These are phyloP conservation scores for Pocillopora meandrina DNA, from an alignment of 92 coral and sea anemone species.

Conservation along the genomic window DNA sequence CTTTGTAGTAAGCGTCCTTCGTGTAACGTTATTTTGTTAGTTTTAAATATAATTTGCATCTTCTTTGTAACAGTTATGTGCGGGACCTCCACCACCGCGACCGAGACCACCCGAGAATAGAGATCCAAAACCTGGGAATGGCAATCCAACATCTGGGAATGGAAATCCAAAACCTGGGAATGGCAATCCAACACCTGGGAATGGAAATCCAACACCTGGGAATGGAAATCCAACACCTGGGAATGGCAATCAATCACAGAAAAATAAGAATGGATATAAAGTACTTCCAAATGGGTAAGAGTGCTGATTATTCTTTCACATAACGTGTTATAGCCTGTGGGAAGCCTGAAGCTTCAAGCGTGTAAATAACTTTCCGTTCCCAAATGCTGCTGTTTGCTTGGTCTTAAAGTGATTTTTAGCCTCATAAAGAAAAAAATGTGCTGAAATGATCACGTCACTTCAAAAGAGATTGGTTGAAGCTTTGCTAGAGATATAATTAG, in stretches of 20 bases:
- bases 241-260: not conserved
- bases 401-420: too few species aligned
- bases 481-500: too few species aligned
- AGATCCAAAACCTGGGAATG: not conserved
- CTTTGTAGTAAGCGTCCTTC: not conserved
- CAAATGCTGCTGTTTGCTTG: too few species aligned
- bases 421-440: too few species aligned
- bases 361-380: too few species aligned
- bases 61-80: slow-evolving; percentile 3
- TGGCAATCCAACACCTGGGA: not conserved
- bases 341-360: too few species aligned
- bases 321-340: too few species aligned
- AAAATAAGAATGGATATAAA: too few species aligned
- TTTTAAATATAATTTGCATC: not conserved
- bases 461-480: too few species aligned
- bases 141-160: not conserved
- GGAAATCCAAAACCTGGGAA: not conserved
- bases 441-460: too few species aligned
- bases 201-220: not conserved
- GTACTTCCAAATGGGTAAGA: too few species aligned
- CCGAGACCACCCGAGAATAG: not conserved
- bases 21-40: not conserved
- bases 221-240: not conserved
- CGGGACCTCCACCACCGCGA: not conserved
- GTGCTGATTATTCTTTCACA: too few species aligned